phyloP scores from a whole-genome alignment of 2,797 vertebrate genomes.

The Siniperca scherzeri region DNA sequence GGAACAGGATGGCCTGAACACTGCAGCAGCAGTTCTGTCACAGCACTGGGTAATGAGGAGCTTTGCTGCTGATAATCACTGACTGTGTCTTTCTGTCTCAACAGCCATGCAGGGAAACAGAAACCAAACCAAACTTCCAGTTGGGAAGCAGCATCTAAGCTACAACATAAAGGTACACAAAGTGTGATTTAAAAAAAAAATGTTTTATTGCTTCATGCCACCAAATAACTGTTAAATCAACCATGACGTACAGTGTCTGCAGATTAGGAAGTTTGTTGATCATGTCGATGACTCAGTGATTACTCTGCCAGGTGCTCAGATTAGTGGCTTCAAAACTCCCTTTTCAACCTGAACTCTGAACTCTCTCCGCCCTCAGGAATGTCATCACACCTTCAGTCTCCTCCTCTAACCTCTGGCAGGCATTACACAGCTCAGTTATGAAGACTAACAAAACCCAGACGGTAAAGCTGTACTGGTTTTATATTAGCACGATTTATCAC shows the following conservation, averaged over 20 bases:
- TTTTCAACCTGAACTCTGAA: constrained; percentile 56
- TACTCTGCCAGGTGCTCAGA: constrained; percentile 27
- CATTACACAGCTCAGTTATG: constrained; percentile 28
- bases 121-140: neutral
- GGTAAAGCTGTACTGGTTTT: constrained; percentile 5
- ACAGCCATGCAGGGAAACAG: neutral
- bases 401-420: constrained; percentile 30
- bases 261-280: neutral
- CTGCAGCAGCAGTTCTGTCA: constrained; percentile 26
- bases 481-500: constrained; percentile 3
- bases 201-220: neutral
- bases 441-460: neutral
- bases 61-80: constrained; percentile 47
- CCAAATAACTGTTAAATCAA: neutral
- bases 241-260: neutral
- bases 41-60: constrained; percentile 46
- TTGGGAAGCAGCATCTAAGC: neutral
- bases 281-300: constrained; percentile 14
- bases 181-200: too few species aligned
- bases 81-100: constrained; percentile 30
- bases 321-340: constrained; percentile 25
- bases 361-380: constrained; percentile 55
- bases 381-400: constrained; percentile 47
- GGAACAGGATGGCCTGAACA: constrained; percentile 21
- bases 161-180: neutral